These are phyloP conservation scores for Phalera bucephala DNA, from an alignment of 2,888 invertebrate species.

Conservation along the genomic window DNA sequence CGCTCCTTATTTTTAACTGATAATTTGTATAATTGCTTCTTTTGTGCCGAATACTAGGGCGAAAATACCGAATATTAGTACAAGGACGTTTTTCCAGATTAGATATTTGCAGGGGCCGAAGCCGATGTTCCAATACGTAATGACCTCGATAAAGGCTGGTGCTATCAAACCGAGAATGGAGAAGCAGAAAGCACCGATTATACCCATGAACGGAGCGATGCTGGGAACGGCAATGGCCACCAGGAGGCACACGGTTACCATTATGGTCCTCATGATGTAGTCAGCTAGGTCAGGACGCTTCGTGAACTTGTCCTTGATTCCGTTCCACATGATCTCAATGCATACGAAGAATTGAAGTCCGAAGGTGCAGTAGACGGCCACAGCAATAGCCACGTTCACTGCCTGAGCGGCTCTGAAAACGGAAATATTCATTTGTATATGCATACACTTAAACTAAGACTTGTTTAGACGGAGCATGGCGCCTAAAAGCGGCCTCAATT, in stretches of 20 bases:
- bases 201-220: constrained; percentile 94
- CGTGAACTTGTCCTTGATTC: constrained; percentile 88
- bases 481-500: too few relatives aligned
- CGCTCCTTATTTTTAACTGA: too few relatives aligned
- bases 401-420: constrained; percentile 89
- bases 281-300: constrained; percentile 88
- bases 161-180: constrained; percentile 95
- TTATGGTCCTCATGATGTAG: constrained; percentile 87
- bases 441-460: too few relatives aligned
- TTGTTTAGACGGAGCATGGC: too few relatives aligned
- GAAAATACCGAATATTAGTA: constrained; percentile 89
- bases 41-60: constrained; percentile 91
- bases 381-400: constrained; percentile 92
- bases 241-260: constrained; percentile 86
- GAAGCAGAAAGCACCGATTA: constrained; percentile 97
- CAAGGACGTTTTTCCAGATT: constrained; percentile 90
- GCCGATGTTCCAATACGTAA: constrained; percentile 93
- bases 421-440: neutral
- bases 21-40: too few relatives aligned
- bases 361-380: constrained; percentile 97
- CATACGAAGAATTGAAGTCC: constrained; percentile 99
- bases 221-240: constrained; percentile 94
- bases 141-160: constrained; percentile 92
- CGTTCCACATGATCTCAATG: constrained; percentile 95
- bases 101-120: constrained; percentile 89